Percentiles rank a stretch among this genome's conserved stretches.
Conservation (phyloP, 1,140 invertebrate species). For the Cheumatopsyche charites region DNA sequence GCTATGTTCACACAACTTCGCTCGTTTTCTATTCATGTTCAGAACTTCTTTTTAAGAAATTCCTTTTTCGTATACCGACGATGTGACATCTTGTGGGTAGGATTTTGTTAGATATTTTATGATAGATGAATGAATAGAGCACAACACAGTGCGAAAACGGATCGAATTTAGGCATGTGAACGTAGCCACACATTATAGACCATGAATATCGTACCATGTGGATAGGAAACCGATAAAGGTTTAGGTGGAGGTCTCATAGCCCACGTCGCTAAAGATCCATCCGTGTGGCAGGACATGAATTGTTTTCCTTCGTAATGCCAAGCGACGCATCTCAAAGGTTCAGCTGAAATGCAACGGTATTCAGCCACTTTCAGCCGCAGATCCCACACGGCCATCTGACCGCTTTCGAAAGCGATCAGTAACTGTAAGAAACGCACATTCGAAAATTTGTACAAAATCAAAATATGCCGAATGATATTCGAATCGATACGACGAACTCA, state of each 20-base stretch:
- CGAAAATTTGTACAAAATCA: conserved; percentile 2
- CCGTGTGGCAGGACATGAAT: conserved; percentile 95
- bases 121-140: neutral
- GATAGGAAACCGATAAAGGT: conserved; percentile 82
- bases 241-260: conserved; percentile 75
- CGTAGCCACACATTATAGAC: conserved; percentile 2
- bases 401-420: conserved; percentile 95
- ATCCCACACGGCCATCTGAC: conserved; percentile 96
- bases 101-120: neutral
- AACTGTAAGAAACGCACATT: conserved; percentile 68
- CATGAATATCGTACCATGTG: conserved; percentile 85
- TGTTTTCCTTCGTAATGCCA: conserved; percentile 99
- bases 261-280: conserved; percentile 95
- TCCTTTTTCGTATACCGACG: no score
- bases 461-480: neutral
- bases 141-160: conserved; percentile 43
- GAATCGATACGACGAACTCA: conserved; percentile 55
- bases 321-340: conserved; percentile 83
- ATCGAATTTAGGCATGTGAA: no score
- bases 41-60: no score
- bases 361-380: conserved; percentile 82
- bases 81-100: no score
- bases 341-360: conserved; percentile 77
- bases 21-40: no score
- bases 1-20: no score